Conservation (phyloP, 2,113 vertebrate genomes). For the Scomber japonicus region DNA sequence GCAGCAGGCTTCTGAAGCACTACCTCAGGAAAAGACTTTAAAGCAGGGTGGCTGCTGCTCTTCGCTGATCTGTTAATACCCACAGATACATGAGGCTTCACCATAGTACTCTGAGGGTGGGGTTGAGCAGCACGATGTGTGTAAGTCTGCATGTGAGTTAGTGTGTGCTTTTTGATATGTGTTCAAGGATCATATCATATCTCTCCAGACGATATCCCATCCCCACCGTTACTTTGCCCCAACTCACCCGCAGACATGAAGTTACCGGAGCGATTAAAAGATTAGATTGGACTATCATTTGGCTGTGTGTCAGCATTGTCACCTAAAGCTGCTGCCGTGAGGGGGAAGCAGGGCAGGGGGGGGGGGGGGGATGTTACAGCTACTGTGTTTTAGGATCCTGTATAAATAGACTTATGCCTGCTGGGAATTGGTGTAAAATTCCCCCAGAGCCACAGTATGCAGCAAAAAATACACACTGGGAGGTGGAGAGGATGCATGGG, state of each 20-base stretch:
- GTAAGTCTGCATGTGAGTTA: constrained; percentile 44
- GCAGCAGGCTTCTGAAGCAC: constrained; percentile 83
- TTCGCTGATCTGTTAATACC: constrained; percentile 82
- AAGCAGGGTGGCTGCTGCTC: constrained; percentile 79
- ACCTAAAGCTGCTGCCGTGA: constrained; percentile 60
- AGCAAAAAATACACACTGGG: constrained; percentile 54
- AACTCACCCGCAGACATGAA: constrained; percentile 66
- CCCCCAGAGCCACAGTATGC: constrained; percentile 46
- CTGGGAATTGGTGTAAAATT: constrained; percentile 68
- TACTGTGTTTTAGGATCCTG: constrained; percentile 65
- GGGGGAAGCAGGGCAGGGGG: not conserved
- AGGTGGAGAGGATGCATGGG: constrained; percentile 56
- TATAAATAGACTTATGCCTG: constrained; percentile 73
- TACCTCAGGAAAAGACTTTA: constrained; percentile 84
- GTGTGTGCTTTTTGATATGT: constrained; percentile 55
- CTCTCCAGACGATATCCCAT: constrained; percentile 62
- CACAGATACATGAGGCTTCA: constrained; percentile 69
- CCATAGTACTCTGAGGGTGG: constrained; percentile 50
- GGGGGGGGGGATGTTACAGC: constrained; percentile 26
- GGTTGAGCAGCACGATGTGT: constrained; percentile 59
- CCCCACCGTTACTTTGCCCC: constrained; percentile 42
- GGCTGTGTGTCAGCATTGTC: constrained; percentile 67
- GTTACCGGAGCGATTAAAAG: constrained; percentile 79
- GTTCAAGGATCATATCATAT: constrained; percentile 71
- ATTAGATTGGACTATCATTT: constrained; percentile 77